Base-by-base conservation (phyloP, 2,888 invertebrate genomes). In the Syritta pipiens region DNA sequence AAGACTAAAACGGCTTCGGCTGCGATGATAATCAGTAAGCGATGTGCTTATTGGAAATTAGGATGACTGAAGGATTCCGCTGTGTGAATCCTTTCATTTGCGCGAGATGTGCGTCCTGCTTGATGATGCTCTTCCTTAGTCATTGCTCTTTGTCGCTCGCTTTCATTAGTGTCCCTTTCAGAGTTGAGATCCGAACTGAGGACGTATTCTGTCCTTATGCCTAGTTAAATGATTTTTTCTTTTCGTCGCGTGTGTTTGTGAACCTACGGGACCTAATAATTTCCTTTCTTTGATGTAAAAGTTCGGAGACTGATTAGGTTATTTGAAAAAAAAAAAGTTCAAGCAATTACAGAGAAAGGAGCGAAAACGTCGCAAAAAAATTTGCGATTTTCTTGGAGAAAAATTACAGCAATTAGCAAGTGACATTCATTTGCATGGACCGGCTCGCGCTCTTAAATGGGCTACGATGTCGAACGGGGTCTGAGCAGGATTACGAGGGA, bases 271-370 rank as follows among this genome's bases (percentile, higher is more conserved):
- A 4, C 44, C 46, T 26, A 37, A 59, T 44, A 40, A 59, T 46
- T 68, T 63, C 24, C 32, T 48, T 55, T 67, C 67, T 77, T 77
- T 77, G 76, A 77, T 55, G 59, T 51, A 30, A 59, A 67, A 60
- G 14, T 72, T 77, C 53, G 30, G 26, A 71, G 65, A 65, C 63
- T 65, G 69, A 71, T 77, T 71, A 77, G 28, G 17, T 60, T 60
- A 37, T 65, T 65, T 59, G 17, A 28, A 24, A 40, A 19, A 22
- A 20, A 19, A 48, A 53, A 53, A 71, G 28, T 26, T 44, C 17
- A 46, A 63, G 49, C 69, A 59, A 57, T 69, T 68, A 57, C 14
- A 30, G 30, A 26, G 14, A 3, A 10, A 10, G 9, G 44, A 3
- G 3, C 1, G 32, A 32, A 30, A 14, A 26, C 12, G 28, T n/a